These are phyloP conservation scores for Intellagama lesueurii DNA, from an alignment of 2,797 vertebrate genomes.

Conservation along the genomic window DNA sequence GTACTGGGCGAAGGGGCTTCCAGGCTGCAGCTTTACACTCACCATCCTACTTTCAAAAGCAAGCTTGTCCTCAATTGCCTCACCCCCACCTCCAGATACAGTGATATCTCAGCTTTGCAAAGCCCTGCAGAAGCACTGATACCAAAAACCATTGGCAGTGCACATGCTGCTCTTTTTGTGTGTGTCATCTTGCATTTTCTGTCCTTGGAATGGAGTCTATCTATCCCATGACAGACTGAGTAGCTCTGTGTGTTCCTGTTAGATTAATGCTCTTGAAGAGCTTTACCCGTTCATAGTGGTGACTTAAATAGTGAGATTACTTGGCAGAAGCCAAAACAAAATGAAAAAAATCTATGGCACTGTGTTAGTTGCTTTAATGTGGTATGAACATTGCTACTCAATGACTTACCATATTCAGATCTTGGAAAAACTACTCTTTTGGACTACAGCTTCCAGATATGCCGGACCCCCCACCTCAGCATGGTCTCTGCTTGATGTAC, in stretches of 20 bases:
- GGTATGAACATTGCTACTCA: not conserved
- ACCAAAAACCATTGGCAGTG: not conserved
- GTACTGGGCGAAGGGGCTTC: not conserved
- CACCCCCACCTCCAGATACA: not conserved
- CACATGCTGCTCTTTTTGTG: not conserved
- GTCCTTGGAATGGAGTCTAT: not conserved
- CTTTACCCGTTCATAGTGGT: not conserved
- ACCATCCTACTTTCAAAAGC: not conserved
- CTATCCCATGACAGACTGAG: not conserved
- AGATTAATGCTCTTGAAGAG: not conserved
- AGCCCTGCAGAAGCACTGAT: not conserved
- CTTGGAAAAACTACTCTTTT: not conserved
- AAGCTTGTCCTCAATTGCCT: not conserved
- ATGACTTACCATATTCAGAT: not conserved
- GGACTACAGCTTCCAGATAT: not conserved
- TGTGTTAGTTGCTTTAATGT: not conserved
- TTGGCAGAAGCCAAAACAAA: not conserved
- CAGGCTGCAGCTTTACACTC: not conserved
- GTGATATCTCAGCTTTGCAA: constrained; percentile 12
- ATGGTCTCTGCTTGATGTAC: not conserved
- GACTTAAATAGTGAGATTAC: not conserved
- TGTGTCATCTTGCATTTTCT: not conserved
- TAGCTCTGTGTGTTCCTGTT: not conserved
- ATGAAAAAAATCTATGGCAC: not conserved
- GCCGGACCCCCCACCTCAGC: not conserved